A percentile compares a stretch with the other conserved stretches of the same genome.
phyloP scores from a whole-genome alignment of 1,140 invertebrate genomes.

The Carposina sasakii region DNA sequence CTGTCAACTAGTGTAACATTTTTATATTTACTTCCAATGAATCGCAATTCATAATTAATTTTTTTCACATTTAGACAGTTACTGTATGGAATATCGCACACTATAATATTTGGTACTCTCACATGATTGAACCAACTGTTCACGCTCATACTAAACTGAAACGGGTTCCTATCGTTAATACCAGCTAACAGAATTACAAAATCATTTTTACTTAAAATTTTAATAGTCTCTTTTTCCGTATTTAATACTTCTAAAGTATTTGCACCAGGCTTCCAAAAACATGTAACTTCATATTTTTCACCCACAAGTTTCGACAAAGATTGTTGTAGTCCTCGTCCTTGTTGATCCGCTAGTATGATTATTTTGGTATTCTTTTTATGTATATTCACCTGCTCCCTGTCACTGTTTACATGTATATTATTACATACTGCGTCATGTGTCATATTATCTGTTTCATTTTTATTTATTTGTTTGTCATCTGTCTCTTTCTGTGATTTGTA shows the following conservation, averaged over 20 bases:
- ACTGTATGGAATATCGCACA: background rate
- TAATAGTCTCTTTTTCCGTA: background rate
- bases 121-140: background rate
- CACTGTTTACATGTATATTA: too few relatives aligned
- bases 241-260: background rate
- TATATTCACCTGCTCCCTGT: too few relatives aligned
- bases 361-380: too few relatives aligned
- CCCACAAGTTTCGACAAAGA: background rate
- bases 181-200: background rate
- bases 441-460: too few relatives aligned
- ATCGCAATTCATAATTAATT: background rate
- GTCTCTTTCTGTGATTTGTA: too few relatives aligned
- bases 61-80: background rate
- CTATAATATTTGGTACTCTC: background rate
- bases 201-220: background rate
- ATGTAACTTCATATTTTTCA: background rate
- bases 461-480: too few relatives aligned
- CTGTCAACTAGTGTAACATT: too few relatives aligned
- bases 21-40: too few relatives aligned
- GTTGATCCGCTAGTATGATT: background rate
- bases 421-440: too few relatives aligned
- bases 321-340: background rate
- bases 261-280: constrained; percentile 1
- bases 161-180: background rate
- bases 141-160: background rate